Evolutionary conservation across 1,140 invertebrate species (phyloP).

Genomic region (Apis florea): DNA sequence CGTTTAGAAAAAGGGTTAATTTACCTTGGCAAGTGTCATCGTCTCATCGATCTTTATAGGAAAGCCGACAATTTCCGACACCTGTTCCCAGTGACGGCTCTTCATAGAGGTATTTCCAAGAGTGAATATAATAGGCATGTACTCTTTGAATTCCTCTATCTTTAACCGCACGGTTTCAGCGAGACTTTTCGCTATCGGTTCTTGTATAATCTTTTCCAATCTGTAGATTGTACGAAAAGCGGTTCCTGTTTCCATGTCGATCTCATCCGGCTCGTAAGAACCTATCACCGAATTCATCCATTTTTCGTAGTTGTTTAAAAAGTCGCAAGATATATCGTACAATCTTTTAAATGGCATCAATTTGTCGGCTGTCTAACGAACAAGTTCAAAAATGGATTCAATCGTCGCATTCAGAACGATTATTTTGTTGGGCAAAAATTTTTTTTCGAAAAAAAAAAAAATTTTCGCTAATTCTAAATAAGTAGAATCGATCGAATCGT

Average conservation of each 20-base stretch:
- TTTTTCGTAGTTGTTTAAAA: slow-evolving; percentile 89
- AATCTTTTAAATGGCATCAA: slow-evolving; percentile 92
- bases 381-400: too few species aligned
- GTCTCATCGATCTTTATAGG: slow-evolving; percentile 93
- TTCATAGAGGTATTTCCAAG: slow-evolving; percentile 97
- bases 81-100: slow-evolving; percentile 96
- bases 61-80: slow-evolving; percentile 97
- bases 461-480: too few species aligned
- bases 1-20: neutral
- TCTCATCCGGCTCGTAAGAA: slow-evolving; percentile 92
- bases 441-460: too few species aligned
- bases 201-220: slow-evolving; percentile 92
- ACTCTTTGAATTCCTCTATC: slow-evolving; percentile 94
- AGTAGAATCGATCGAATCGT: neutral
- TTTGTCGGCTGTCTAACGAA: slow-evolving; percentile 84
- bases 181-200: slow-evolving; percentile 84
- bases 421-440: too few species aligned
- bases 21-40: slow-evolving; percentile 89
- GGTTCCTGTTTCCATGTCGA: slow-evolving; percentile 90
- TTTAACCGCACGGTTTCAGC: slow-evolving; percentile 84
- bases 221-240: slow-evolving; percentile 92
- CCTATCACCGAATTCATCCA: slow-evolving; percentile 94
- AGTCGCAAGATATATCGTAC: slow-evolving; percentile 93
- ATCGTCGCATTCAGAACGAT: too few species aligned
- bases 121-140: slow-evolving; percentile 94